These are phyloP conservation scores for Brachylomia viminalis DNA, from an alignment of 2,888 invertebrate genomes.

Conservation along the genomic window DNA sequence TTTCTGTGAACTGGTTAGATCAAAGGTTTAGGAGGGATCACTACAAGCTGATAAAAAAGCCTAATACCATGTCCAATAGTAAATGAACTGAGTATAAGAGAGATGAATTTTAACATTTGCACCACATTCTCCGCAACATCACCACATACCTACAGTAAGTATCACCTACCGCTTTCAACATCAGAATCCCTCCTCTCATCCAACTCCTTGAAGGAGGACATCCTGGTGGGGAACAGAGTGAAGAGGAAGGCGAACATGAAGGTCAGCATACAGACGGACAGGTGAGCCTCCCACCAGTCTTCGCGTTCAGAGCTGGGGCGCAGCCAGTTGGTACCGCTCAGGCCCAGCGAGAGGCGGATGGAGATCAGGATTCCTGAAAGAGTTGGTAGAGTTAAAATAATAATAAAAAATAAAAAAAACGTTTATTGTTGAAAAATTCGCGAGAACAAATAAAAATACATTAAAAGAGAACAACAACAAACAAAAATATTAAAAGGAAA, in stretches of 20 bases:
- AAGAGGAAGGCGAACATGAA: slow-evolving; percentile 84
- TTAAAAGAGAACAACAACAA: too few species aligned
- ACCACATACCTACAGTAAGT: neutral
- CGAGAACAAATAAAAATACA: too few species aligned
- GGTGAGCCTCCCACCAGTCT: slow-evolving; percentile 85
- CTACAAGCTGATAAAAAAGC: neutral
- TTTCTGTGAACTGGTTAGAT: neutral
- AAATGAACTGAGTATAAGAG: neutral
- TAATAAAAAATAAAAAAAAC: neutral
- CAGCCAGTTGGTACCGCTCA: slow-evolving; percentile 82
- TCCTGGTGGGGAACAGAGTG: slow-evolving; percentile 80
- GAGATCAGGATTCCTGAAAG: slow-evolving; percentile 84
- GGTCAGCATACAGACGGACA: slow-evolving; percentile 81
- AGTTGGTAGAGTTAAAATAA: neutral
- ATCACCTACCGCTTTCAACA: slow-evolving; percentile 62
- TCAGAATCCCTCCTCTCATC: slow-evolving; percentile 60
- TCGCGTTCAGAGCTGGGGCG: slow-evolving; percentile 73
- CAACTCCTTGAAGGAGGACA: slow-evolving; percentile 72
- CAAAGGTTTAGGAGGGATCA: neutral
- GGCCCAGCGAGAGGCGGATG: slow-evolving; percentile 83
- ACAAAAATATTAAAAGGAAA: too few species aligned
- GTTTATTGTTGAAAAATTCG: neutral
- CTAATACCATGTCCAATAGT: neutral
- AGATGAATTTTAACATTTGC: neutral
- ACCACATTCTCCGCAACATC: neutral